A percentile compares a stretch with the other conserved stretches of the same genome.
Conservation (phyloP, 1,140 invertebrate genomes). For the Dendrolimus punctatus region DNA sequence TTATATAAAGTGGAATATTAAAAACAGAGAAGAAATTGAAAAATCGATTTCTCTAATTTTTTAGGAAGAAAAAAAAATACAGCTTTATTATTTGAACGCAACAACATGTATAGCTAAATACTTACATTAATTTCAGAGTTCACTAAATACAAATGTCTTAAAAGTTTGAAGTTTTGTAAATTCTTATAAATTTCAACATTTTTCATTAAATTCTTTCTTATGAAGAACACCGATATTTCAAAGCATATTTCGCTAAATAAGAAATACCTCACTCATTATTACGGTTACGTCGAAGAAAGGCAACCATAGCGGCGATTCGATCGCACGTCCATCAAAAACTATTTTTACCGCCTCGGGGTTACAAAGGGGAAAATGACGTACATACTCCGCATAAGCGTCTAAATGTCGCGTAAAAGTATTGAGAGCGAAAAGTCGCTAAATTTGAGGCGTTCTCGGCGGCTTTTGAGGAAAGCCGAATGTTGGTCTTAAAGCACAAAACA, state of each 20-base stretch:
- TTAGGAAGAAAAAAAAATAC: too few species aligned
- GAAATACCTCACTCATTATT: conserved; percentile 40
- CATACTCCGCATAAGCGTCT: conserved; percentile 34
- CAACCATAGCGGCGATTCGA: conserved; percentile 16
- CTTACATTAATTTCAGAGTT: neutral
- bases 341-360: conserved; percentile 29
- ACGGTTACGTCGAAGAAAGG: conserved; percentile 24
- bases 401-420: conserved; percentile 63
- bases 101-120: too few species aligned
- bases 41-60: too few species aligned
- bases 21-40: too few species aligned
- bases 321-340: conserved; percentile 32
- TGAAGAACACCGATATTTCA: neutral
- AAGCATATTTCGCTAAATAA: conserved; percentile 38
- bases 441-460: conserved; percentile 61
- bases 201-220: too few species aligned
- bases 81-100: too few species aligned
- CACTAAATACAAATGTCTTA: conserved; percentile 1
- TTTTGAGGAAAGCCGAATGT: conserved; percentile 64
- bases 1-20: too few species aligned
- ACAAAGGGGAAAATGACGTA: conserved; percentile 36
- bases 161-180: neutral
- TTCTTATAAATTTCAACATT: too few species aligned
- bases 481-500: conserved; percentile 14
- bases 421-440: conserved; percentile 67